phyloP scores from a whole-genome alignment of 2,888 invertebrate species.

The Phoenoteleia sp. region DNA sequence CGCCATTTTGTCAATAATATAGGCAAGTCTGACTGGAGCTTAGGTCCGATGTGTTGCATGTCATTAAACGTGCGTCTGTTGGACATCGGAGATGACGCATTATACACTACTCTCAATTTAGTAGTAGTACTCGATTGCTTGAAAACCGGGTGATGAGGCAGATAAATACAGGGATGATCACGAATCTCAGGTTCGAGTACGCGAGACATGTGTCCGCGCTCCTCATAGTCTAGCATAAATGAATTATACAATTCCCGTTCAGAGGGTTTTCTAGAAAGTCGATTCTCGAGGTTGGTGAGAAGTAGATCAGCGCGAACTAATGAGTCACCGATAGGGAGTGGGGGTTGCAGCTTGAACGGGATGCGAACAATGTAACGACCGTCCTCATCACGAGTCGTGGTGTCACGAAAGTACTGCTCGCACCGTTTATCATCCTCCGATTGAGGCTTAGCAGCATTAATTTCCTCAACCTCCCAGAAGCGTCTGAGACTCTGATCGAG shows the following conservation, averaged over 20 bases:
- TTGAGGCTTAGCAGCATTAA: no score
- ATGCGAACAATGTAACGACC: constrained; percentile 16
- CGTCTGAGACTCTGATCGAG: neutral
- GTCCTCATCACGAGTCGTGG: neutral
- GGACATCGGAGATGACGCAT: constrained; percentile 35
- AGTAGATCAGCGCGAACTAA: neutral
- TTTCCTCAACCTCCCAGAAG: constrained; percentile 27
- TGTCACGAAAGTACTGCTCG: neutral
- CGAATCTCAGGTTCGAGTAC: neutral
- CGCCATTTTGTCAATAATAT: constrained; percentile 27
- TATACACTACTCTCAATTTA: constrained; percentile 55
- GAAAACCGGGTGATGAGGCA: constrained; percentile 44
- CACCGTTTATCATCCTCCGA: neutral
- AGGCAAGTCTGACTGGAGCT: constrained; percentile 17
- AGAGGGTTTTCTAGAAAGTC: neutral
- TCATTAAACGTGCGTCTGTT: constrained; percentile 40
- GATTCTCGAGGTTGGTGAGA: neutral
- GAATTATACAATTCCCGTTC: neutral
- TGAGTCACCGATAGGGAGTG: neutral
- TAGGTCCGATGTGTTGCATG: constrained; percentile 24
- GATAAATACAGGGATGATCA: neutral
- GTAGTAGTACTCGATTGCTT: constrained; percentile 24
- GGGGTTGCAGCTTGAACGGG: neutral
- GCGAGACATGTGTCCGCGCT: neutral
- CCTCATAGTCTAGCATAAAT: neutral